Conservation (phyloP, 1,140 invertebrate species). For the Drusus annulatus region DNA sequence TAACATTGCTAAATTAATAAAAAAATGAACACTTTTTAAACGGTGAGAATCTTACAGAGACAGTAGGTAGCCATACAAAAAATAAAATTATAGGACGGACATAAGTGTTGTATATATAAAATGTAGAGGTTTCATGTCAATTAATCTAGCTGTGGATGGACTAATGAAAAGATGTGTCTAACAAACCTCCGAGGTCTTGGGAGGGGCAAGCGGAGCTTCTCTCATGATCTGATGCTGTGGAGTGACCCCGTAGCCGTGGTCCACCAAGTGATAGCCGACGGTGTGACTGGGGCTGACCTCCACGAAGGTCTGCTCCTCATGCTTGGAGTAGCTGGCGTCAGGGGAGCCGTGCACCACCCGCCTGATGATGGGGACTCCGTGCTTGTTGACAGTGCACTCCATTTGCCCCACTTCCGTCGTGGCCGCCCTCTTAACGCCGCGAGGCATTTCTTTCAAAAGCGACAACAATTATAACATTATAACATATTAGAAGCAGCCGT, state of each 20-base stretch:
- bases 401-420: constrained; percentile 68
- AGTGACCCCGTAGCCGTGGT: constrained; percentile 88
- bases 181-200: constrained; percentile 70
- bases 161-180: not conserved
- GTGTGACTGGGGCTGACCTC: constrained; percentile 69
- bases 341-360: constrained; percentile 66
- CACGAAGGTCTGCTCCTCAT: constrained; percentile 65
- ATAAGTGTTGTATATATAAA: too few species aligned
- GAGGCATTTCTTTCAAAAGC: constrained; percentile 68
- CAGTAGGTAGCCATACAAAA: too few species aligned
- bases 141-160: too few species aligned
- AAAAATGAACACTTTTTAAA: too few species aligned
- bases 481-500: not conserved
- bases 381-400: constrained; percentile 62
- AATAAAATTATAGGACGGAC: too few species aligned
- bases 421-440: constrained; percentile 67
- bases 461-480: not conserved
- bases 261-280: constrained; percentile 83
- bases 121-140: too few species aligned
- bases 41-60: too few species aligned
- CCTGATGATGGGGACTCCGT: constrained; percentile 66
- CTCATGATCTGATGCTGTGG: constrained; percentile 81
- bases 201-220: constrained; percentile 68
- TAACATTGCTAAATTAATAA: too few species aligned
- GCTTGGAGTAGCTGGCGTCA: constrained; percentile 67